phyloP scores from a whole-genome alignment of 2,797 vertebrate species.

The Diplodus puntazzo region DNA sequence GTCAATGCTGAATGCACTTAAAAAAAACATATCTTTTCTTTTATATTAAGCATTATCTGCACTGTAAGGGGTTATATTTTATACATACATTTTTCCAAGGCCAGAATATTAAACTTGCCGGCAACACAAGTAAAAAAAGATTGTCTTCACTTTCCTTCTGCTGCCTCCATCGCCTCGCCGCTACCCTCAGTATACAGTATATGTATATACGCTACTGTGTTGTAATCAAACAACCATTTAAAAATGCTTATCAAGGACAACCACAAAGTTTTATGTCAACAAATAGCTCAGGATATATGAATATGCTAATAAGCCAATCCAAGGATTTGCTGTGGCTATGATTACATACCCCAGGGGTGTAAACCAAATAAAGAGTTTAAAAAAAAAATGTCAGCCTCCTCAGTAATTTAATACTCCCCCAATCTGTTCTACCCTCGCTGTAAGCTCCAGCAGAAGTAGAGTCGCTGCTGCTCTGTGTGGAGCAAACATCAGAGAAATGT shows the following conservation, averaged over 20 bases:
- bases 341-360: slow-evolving; percentile 78
- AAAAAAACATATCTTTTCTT: slow-evolving; percentile 12
- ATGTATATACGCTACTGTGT: slow-evolving; percentile 23
- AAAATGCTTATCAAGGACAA: slow-evolving; percentile 76
- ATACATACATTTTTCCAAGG: slow-evolving; percentile 3
- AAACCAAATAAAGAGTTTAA: slow-evolving; percentile 77
- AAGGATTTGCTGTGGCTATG: slow-evolving; percentile 72
- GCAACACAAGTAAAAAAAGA: background rate
- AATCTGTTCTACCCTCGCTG: slow-evolving; percentile 72
- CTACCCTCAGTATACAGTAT: slow-evolving; percentile 27
- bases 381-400: slow-evolving; percentile 71
- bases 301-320: slow-evolving; percentile 77
- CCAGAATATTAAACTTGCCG: slow-evolving; percentile 12
- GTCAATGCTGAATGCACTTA: background rate
- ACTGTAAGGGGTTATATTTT: background rate
- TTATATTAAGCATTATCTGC: slow-evolving; percentile 11
- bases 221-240: slow-evolving; percentile 66
- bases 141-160: background rate
- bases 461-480: slow-evolving; percentile 71
- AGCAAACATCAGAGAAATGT: slow-evolving; percentile 78
- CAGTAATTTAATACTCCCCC: slow-evolving; percentile 77
- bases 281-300: slow-evolving; percentile 76
- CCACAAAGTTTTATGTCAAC: slow-evolving; percentile 74
- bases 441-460: slow-evolving; percentile 70
- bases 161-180: slow-evolving; percentile 8